Conservation (phyloP, 2,113 vertebrate genomes). For the Tinamus guttatus region DNA sequence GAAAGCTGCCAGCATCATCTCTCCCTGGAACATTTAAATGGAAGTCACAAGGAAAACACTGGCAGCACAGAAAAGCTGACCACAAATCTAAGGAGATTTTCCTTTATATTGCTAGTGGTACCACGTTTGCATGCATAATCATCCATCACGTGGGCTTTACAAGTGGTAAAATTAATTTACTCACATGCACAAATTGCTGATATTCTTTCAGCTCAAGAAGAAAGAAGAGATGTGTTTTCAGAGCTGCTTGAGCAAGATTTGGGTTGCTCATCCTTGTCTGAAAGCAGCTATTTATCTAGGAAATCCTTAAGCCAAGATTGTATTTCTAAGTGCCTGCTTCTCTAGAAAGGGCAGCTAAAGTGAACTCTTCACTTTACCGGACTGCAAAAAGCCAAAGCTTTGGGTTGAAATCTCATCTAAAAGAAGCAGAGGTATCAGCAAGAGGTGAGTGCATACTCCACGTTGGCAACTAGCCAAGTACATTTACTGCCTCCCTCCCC, state of each 20-base stretch:
- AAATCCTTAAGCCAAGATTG: neutral
- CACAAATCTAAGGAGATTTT: neutral
- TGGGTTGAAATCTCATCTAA: neutral
- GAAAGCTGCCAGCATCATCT: neutral
- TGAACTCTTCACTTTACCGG: neutral
- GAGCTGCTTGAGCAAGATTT: neutral
- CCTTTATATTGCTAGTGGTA: neutral
- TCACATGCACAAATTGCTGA: neutral
- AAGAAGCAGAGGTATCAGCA: neutral
- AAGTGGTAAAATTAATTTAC: neutral
- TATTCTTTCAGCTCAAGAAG: neutral
- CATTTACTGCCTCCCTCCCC: neutral
- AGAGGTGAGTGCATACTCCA: neutral
- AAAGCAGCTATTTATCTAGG: neutral
- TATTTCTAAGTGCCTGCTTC: neutral
- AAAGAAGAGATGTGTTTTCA: neutral
- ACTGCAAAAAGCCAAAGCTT: neutral
- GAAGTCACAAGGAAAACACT: neutral
- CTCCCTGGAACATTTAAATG: neutral
- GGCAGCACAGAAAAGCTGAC: neutral
- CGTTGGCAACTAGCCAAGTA: neutral
- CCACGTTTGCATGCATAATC: neutral
- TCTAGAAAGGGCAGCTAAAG: neutral
- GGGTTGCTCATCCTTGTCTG: neutral
- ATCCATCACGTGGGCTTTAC: neutral